phyloP scores from a whole-genome alignment of 2,888 invertebrate genomes.

The Crepidodera aurea region DNA sequence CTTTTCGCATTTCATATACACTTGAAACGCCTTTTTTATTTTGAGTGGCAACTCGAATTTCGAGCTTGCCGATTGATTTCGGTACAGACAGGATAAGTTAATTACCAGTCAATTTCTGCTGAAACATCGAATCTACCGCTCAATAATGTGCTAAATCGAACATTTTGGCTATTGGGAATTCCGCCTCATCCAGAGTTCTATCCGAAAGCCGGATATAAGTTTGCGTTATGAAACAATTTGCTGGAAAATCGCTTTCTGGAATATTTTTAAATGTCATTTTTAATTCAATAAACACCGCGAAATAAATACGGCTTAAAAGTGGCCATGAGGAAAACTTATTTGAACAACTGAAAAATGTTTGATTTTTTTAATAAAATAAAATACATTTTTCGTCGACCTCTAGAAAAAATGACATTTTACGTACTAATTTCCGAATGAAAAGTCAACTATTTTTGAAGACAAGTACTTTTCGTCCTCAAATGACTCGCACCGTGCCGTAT shows the following conservation, averaged over 20 bases:
- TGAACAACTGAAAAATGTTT: too few species aligned
- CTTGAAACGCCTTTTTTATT: slow-evolving; percentile 23
- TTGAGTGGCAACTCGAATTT: slow-evolving; percentile 25
- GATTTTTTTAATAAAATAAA: too few species aligned
- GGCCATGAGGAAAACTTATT: not conserved
- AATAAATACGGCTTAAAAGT: not conserved
- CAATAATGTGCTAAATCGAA: slow-evolving; percentile 39
- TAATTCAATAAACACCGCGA: slow-evolving; percentile 15
- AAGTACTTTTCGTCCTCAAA: too few species aligned
- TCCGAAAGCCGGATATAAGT: slow-evolving; percentile 77
- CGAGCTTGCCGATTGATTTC: slow-evolving; percentile 32
- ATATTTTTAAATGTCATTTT: slow-evolving; percentile 37
- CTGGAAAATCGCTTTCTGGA: slow-evolving; percentile 60
- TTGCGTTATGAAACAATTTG: slow-evolving; percentile 86
- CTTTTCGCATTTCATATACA: slow-evolving; percentile 14
- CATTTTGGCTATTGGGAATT: slow-evolving; percentile 35
- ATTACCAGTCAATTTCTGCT: slow-evolving; percentile 43
- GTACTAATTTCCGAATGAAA: too few species aligned
- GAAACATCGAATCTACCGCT: slow-evolving; percentile 34
- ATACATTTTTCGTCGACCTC: too few species aligned
- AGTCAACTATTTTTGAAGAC: too few species aligned
- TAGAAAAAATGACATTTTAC: too few species aligned
- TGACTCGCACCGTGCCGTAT: too few species aligned
- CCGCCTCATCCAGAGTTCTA: slow-evolving; percentile 32
- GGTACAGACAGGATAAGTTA: slow-evolving; percentile 38